These are phyloP conservation scores for Arctia plantaginis DNA, from an alignment of 2,888 invertebrate genomes.

Conservation along the genomic window DNA sequence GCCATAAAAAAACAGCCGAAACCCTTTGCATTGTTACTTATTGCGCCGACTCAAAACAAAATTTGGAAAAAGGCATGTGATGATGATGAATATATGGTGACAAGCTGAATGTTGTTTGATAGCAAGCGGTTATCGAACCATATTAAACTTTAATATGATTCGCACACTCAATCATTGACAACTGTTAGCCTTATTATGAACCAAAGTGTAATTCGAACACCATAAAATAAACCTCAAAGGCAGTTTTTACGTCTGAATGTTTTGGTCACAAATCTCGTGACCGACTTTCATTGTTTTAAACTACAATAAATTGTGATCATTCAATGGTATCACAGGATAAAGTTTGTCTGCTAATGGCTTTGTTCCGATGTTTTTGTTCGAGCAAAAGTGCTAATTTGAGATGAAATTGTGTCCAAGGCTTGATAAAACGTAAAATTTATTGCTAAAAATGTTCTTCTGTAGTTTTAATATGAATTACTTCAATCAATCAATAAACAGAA, in stretches of 20 bases:
- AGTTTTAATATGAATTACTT: not conserved
- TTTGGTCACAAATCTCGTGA: not conserved
- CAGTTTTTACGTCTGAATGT: not conserved
- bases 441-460: not conserved
- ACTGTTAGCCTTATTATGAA: too few relatives aligned
- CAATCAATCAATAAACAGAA: too few relatives aligned
- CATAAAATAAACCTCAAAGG: not conserved
- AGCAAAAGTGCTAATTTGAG: not conserved
- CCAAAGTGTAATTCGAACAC: too few relatives aligned
- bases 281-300: not conserved
- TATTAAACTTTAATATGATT: too few relatives aligned
- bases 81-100: too few relatives aligned
- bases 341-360: slow-evolving; percentile 14
- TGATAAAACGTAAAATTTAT: not conserved
- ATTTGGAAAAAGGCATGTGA: too few relatives aligned
- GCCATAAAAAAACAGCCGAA: too few relatives aligned
- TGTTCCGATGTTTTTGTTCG: not conserved
- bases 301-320: not conserved
- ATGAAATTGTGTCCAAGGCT: not conserved
- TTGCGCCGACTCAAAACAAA: too few relatives aligned
- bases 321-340: not conserved
- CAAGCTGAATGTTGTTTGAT: too few relatives aligned
- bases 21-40: too few relatives aligned
- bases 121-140: too few relatives aligned
- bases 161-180: too few relatives aligned